Base-by-base conservation (phyloP, 2,797 vertebrate species). In the Neosilurus mollespiculum region DNA sequence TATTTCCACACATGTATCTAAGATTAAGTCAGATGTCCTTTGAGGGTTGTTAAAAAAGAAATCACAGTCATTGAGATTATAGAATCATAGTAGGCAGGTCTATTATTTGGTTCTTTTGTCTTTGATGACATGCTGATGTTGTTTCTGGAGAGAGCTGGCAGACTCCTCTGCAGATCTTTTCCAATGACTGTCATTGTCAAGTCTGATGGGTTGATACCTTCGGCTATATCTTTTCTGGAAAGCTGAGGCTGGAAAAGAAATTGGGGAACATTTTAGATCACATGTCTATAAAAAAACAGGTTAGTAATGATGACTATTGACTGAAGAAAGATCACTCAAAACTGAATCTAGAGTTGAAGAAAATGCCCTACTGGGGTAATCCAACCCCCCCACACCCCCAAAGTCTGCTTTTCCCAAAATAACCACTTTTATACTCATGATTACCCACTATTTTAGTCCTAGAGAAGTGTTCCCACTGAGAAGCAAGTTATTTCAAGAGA, bases 151-250 rank as follows among this genome's bases (percentile, higher is more conserved):
- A 11, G n/a, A n/a, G 43, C 82, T 75, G 34, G 88, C 93, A 0
- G 93, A 87, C 66, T 94, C 91, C 62, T 96, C 95, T 86, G 95
- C 88, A 0, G 94, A 94, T 86, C 94, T 94, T 93, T 94, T 90
- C 93, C 95, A 78, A 92, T 93, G 88, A 92, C 88, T 93, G 92
- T 91, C 93, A 87, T 93, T 30, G 30, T 30, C 92, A 66, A 93
- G 94, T 92, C 91, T 95, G 89, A 91, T 96, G 94, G 91, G 95
- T 90, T 96, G 95, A 90, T 96, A 96, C 92, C 94, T 96, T 93
- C 95, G 95, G 87, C 94, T 91, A 85, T 95, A 97, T 89, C 92
- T 94, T 95, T 94, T 96, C 94, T 98, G 98, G 92, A 96, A 98
- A 87, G 88, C 93, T 67, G 98, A 99, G 20, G 98, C 98, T 99